Evolutionary conservation across 2,797 vertebrate species (phyloP).

Genomic region (Ctenochaetus hawaiiensis): DNA sequence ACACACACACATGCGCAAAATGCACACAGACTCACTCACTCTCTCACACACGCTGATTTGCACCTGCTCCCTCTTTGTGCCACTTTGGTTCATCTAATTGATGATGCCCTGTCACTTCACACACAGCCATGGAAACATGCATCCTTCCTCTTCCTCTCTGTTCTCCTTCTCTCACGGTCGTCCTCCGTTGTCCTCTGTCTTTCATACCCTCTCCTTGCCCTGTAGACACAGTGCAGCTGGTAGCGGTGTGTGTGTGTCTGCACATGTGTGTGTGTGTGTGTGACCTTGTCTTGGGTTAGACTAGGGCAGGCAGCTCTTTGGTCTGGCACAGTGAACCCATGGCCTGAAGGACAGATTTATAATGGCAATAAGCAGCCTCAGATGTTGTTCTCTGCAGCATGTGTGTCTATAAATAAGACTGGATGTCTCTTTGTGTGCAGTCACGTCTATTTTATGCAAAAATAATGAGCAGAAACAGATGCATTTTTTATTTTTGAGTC

Average conservation of each 20-base stretch:
- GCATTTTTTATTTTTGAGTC: neutral
- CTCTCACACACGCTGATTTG: constrained; percentile 57
- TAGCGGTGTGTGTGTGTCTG: constrained; percentile 39
- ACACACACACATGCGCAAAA: constrained; percentile 20
- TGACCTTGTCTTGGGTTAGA: constrained; percentile 67
- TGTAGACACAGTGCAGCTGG: constrained; percentile 56
- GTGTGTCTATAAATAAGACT: constrained; percentile 37
- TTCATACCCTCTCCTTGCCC: constrained; percentile 46
- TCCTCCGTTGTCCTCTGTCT: constrained; percentile 62
- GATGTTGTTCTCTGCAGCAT: constrained; percentile 30
- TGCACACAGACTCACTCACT: too few species aligned
- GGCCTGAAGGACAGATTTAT: constrained; percentile 57
- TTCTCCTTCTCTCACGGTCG: constrained; percentile 46
- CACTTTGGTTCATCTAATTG: constrained; percentile 75
- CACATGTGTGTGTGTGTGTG: constrained; percentile 36
- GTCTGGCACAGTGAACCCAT: constrained; percentile 56
- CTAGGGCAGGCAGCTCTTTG: constrained; percentile 49
- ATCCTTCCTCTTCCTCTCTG: constrained; percentile 25
- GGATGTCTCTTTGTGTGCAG: constrained; percentile 5
- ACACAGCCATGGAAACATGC: constrained; percentile 15
- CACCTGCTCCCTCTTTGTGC: constrained; percentile 80
- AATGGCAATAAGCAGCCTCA: constrained; percentile 33
- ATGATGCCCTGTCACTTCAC: constrained; percentile 68
- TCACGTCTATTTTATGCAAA: constrained; percentile 8
- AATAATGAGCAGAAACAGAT: neutral